Base-by-base conservation (phyloP, 2,113 vertebrate genomes). In the Ameiurus melas region DNA sequence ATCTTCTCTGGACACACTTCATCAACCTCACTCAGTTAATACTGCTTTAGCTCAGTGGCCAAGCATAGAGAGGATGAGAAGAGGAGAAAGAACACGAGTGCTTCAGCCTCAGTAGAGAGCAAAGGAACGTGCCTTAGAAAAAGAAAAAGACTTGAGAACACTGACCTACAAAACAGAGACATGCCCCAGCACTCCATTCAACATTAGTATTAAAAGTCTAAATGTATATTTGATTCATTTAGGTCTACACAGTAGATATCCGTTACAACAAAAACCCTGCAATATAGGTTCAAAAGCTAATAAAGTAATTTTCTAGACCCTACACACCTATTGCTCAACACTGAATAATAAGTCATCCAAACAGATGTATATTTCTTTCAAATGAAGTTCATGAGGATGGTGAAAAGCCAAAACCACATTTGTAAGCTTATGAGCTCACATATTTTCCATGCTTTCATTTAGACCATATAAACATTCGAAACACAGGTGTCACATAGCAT, bases 11-110 rank as follows among this genome's bases (percentile, higher is more conserved):
- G 92, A 93, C 92, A 93, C 92, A 89, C 88, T 90, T 83, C 93
- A 94, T 95, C 94, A 94, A 92, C 93, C 93, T 92, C 92, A 93
- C 92, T 94, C 86, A 88, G 58, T 93, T 92, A 93, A 92, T 94
- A 93, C 91, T 85, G 92, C 93, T 93, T 94, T 94, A 94, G 92
- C 91, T 92, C 91, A 93, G 91, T 89, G 94, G 92, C 94, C 93
- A 92, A 89, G 93, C 94, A 93, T 92, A 94, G 92, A 93, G 92
- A 90, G 90, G 79, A 88, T 58, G 70, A 89, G 88, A 86, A 93
- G 91, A 94, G 90, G 92, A 93, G 93, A 94, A 89, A 90, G 90
- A 91, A 90, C 89, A 17, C 30, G 25, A 58, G 53, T 60, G 60
- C 47, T 86, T 58, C 36, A 64, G 57, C 92, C 89, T 84, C 71